Evolutionary conservation across 2,797 vertebrate species (phyloP), one percentile per base, ranked within the genome.

Genomic region (Eremophila alpestris): DNA sequence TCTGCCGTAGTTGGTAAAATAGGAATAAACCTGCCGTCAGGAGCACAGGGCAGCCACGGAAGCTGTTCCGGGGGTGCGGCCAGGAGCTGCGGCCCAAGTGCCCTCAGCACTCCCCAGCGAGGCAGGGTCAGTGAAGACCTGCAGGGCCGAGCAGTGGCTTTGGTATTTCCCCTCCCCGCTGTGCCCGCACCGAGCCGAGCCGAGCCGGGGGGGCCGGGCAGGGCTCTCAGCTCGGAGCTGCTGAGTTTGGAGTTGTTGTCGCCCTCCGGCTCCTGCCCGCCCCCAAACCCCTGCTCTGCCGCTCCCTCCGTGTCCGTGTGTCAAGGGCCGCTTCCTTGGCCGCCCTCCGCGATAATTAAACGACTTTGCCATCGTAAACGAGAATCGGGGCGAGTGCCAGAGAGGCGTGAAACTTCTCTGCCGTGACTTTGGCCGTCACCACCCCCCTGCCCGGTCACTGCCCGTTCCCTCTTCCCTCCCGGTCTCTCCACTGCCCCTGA

Each of bases 31-130:
- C 52, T 6, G 79, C 58, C 36, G 69, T 12, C n/a, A 16, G 9
- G 30, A 60, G 59, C 16, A 9, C 4, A 9, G 64, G 40, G 52
- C 54, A 41, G 81, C 70, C 73, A 8, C 5, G 32, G 32, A 38
- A 40, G 34, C 1, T 4, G 3, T 22, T 34, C 22, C 38, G 5
- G 17, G 6, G 13, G 11, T 9, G 40, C 45, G 5, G 13, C 5
- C 38, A 20, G 65, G 4, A 34, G 63, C 36, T 80, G 12, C 3
- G 23, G 4, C 32, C 60, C 0, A 5, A 21, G 67, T 2, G 20
- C 46, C 5, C 40, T 24, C 4, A 9, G 45, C 46, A 1, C 3
- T 77, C 6, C 40, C 22, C 29, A 7, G 19, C 20, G 16, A 22
- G 32, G 13, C 5, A 40, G 54, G 23, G 13, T 3, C 29, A 24